phyloP scores from a whole-genome alignment of 2,797 vertebrate species.

The Manis javanica region DNA sequence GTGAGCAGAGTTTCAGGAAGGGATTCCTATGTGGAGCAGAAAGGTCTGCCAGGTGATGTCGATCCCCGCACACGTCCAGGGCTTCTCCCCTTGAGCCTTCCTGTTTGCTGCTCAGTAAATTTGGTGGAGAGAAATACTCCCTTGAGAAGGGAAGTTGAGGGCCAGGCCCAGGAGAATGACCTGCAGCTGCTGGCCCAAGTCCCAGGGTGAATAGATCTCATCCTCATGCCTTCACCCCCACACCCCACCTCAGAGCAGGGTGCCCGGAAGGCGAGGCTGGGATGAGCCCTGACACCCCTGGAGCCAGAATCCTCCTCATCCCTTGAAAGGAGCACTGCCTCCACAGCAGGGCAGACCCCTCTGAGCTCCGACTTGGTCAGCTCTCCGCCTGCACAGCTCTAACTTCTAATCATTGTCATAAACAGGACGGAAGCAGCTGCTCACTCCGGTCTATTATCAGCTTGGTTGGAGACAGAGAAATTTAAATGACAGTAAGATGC shows the following conservation, averaged over 20 bases:
- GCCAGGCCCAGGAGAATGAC: background rate
- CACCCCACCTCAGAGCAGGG: background rate
- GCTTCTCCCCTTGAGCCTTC: background rate
- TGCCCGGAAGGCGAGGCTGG: conserved; percentile 11
- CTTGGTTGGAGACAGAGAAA: conserved; percentile 82
- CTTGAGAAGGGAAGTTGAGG: background rate
- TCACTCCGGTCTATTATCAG: conserved; percentile 81
- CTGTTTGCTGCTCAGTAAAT: background rate
- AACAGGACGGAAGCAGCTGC: conserved; percentile 81
- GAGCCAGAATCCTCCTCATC: conserved; percentile 49
- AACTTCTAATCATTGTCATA: conserved; percentile 80
- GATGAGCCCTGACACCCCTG: background rate
- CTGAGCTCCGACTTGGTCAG: conserved; percentile 64
- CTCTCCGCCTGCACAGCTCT: conserved; percentile 5
- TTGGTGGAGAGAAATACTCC: background rate
- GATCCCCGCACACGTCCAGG: background rate
- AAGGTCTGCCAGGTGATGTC: background rate
- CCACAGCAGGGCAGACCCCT: conserved; percentile 40
- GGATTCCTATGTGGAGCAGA: background rate
- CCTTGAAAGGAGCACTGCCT: conserved; percentile 50
- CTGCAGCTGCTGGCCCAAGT: background rate
- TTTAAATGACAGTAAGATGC: conserved; percentile 87
- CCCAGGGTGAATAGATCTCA: background rate
- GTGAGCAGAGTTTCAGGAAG: background rate
- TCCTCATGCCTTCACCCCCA: background rate